Base-by-base conservation (phyloP, 2,888 invertebrate species). In the Polydrusus pterygomalis region DNA sequence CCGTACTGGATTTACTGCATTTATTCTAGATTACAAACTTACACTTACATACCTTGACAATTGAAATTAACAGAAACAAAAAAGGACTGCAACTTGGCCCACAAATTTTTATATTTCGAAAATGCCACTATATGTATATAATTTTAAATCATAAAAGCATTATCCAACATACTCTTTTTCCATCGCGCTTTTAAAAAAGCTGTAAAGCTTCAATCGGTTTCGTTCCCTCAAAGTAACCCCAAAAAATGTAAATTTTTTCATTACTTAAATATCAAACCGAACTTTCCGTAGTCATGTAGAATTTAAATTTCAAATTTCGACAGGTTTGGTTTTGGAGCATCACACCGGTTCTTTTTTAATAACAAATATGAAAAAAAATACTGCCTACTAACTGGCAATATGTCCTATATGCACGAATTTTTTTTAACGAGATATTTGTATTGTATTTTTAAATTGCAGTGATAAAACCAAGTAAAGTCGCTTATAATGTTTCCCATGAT, bases 221-320 rank as follows among this genome's bases (percentile, higher is more conserved):
- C 51, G 8, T 51, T 11, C 5, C 9, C 54, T 11, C 13, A 30
- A n/a, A 54, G 25, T 13, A 54, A n/a, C 13, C 54, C 11, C 2
- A 25, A 54, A 54, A 54, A 54, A 54, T 54, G 54, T 54, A 54
- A 54, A 54, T 54, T 54, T 54, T 54, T 54, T 54, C 54, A 54
- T 54, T 30, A 25, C 54, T n/a, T n/a, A 54, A 54, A 54, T 18
- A 45, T 63, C 18, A 63, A 63, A 63, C 63, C 20, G 17, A 63
- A 43, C 63, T 43, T 63, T 45, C 63, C 45, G 45, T 45, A 25
- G 40, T 8, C 45, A 63, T 10, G 20, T 9, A 25, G 45, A 63
- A 63, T 63, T 20, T 63, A 45, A 63, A 63, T 63, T 63, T 63
- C n/a, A 63, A 63, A 63, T 63, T 43, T 20, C 25, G 13, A 45